Evolutionary conservation across 2,797 vertebrate species (phyloP), one percentile per base, ranked within the genome.

Genomic region (Amniataba percoides): DNA sequence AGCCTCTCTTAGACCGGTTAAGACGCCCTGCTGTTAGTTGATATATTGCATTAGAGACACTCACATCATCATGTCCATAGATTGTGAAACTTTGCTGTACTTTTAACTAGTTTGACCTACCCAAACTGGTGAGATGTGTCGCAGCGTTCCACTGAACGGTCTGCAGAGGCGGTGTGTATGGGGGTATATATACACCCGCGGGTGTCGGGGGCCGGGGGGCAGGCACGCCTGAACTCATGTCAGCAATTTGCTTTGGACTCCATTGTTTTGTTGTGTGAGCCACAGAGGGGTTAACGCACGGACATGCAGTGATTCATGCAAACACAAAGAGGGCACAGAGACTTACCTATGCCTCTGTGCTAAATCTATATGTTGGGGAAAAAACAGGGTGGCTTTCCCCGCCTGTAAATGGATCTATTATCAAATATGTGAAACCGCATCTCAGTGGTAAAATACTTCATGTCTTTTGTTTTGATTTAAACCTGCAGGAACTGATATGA

Each of bases 171-270:
- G 64, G 73, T 78, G 88, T 69, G 51, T 79, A 79, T 78, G 87
- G 92, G 93, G 85, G 92, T 71, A 94, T 97, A 96, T 99, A 97
- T 97, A 97, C 96, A 95, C 93, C 78, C 71, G 46, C 13, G 72
- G 80, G 84, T 87, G 78, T 19, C 80, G 31, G 83, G 62, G 89
- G 86, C 78, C 68, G 52, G 87, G 65, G 88, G 66, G 74, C 80
- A 74, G 81, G 88, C 90, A 85, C 21, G 86, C 78, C 70, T 93
- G 91, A 93, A 80, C 90, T 90, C 93, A 83, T 60, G 97, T 99
- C 98, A 99, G 98, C 98, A 98, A 89, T 97, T 96, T 97, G 94
- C 94, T 95, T 95, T 95, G 91, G 94, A 91, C 82, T 90, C 90
- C 94, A 94, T 96, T 97, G 96, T 96, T 94, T 92, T 91, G 90